phyloP scores from a whole-genome alignment of 2,113 vertebrate species.

The Perca fluviatilis region DNA sequence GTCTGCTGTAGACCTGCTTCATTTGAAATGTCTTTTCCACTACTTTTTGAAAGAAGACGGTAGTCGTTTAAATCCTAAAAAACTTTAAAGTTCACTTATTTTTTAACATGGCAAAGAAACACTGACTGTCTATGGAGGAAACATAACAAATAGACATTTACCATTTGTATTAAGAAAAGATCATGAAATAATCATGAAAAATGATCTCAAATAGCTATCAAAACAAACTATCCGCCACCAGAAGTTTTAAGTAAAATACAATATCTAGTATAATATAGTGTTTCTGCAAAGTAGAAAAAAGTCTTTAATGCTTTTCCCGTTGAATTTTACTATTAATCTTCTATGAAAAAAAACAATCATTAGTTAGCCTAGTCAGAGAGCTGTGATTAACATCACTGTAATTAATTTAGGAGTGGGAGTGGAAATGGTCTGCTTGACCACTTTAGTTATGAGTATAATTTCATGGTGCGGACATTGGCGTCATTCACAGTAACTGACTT shows the following conservation, averaged over 20 bases:
- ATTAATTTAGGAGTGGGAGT: not conserved
- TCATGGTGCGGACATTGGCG: not conserved
- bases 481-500: not conserved
- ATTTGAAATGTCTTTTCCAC: not conserved
- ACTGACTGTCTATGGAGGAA: not conserved
- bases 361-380: not conserved
- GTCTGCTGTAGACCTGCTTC: not conserved
- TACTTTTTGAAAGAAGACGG: too few relatives aligned
- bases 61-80: not conserved
- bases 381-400: not conserved
- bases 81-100: not conserved
- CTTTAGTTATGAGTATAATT: not conserved
- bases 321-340: not conserved
- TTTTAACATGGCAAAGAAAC: not conserved
- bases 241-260: not conserved
- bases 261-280: too few relatives aligned
- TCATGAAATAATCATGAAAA: not conserved
- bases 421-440: not conserved
- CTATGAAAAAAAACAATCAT: not conserved
- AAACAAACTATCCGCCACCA: not conserved
- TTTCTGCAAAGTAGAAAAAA: not conserved
- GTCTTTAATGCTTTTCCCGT: not conserved
- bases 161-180: not conserved
- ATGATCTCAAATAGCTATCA: not conserved
- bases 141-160: not conserved